These are phyloP conservation scores for Diabrotica undecimpunctata DNA, from an alignment of 1,140 invertebrate genomes.

Conservation along the genomic window DNA sequence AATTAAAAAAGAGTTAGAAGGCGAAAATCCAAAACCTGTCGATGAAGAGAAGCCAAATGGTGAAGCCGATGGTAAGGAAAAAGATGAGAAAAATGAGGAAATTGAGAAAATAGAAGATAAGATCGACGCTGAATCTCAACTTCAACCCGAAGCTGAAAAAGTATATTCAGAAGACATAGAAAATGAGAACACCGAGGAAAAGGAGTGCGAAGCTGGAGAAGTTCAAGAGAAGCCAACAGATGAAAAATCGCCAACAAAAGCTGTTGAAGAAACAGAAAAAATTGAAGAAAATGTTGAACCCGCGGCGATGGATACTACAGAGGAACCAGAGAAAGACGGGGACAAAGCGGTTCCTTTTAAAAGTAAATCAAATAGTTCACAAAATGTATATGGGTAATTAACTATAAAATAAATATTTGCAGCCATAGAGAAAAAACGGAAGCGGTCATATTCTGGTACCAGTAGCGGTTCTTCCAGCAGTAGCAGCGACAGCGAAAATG, in stretches of 20 bases:
- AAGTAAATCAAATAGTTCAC: too few relatives aligned
- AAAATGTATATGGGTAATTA: too few relatives aligned
- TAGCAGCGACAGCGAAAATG: constrained; percentile 44
- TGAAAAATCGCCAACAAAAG: constrained; percentile 33
- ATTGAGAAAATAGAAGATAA: constrained; percentile 38
- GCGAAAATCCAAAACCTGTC: constrained; percentile 20
- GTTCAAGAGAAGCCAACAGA: constrained; percentile 36
- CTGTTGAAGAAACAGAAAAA: constrained; percentile 31
- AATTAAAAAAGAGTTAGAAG: constrained; percentile 29
- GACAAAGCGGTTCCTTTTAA: too few relatives aligned
- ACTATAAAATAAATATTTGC: too few relatives aligned
- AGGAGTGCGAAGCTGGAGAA: constrained; percentile 38
- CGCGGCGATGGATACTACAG: constrained; percentile 25
- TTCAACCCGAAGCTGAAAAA: constrained; percentile 33
- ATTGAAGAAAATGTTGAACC: constrained; percentile 18
- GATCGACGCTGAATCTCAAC: constrained; percentile 40
- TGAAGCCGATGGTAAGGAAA: constrained; percentile 31
- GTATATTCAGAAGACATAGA: constrained; percentile 39
- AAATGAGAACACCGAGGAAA: constrained; percentile 33
- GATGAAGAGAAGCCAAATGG: constrained; percentile 44
- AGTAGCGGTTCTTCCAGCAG: constrained; percentile 45
- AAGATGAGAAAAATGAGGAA: constrained; percentile 34
- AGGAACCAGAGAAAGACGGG: constrained; percentile 20
- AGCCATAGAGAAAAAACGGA: constrained; percentile 41
- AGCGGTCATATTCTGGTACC: constrained; percentile 45